phyloP scores from a whole-genome alignment of 2,797 vertebrate genomes.

The Petrocephalus schoutedeni region DNA sequence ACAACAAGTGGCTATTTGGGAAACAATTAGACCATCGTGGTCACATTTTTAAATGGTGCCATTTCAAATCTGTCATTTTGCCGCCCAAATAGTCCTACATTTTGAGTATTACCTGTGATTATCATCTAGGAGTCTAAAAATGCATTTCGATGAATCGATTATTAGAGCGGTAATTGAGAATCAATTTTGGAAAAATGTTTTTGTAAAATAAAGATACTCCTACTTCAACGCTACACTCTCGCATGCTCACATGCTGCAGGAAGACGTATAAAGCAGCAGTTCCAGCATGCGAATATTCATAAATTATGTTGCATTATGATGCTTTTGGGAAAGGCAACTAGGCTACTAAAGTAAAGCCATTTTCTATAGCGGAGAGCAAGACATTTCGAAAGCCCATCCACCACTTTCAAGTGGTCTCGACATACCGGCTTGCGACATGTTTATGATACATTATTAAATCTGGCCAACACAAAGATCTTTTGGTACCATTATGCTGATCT shows the following conservation, averaged over 20 bases:
- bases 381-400: neutral
- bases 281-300: neutral
- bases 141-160: neutral
- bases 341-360: neutral
- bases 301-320: no score
- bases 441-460: neutral
- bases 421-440: neutral
- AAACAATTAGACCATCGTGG: neutral
- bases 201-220: neutral
- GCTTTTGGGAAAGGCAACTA: neutral
- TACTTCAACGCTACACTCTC: no score
- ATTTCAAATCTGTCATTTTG: neutral
- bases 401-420: neutral
- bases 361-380: neutral
- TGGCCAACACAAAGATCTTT: neutral
- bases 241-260: no score
- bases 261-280: neutral
- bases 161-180: conserved; percentile 17
- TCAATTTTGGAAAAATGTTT: conserved; percentile 5
- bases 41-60: neutral
- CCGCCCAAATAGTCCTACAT: neutral
- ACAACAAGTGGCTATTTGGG: neutral
- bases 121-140: neutral
- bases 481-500: no score
- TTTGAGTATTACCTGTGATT: neutral